Base-by-base conservation (phyloP, 2,888 invertebrate genomes). In the Synanthedon vespiformis region DNA sequence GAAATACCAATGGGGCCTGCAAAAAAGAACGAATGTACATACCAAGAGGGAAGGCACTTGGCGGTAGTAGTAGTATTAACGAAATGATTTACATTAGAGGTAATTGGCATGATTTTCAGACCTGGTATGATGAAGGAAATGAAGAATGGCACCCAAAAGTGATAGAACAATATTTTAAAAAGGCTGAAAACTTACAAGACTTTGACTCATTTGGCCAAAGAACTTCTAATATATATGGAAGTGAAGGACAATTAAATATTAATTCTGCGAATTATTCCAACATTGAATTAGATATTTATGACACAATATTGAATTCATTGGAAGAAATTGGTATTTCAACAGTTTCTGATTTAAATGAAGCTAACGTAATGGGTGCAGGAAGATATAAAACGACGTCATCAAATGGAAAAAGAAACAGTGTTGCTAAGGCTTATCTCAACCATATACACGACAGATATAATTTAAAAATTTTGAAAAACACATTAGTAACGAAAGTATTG, bases 1-100 rank as follows among this genome's bases (percentile, higher is more conserved):
- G 91, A 27, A 89, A 87, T 49, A 89, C 90, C 0, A 93, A 93
- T 69, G 79, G 93, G 63, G 94, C 93, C 89, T 79, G 76, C 48
- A 61, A 67, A 54, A 65, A 71, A 49, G 65, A 69, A 52, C 57
- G 70, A 49, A 70, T 78, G 6, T 61, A 58, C 4, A 90, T 90
- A 90, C 87, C 91, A 5, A 78, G 90, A 54, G 93, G 92, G 0
- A 92, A 90, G 68, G 80, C 89, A 70, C 70, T 91, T 52, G 91
- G 91, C 13, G 91, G 91, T 0, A 75, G 82, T 0, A 89, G 89
- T 22, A 79, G 79, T 4, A 65, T 90, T 1, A 91, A 91, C 65
- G 88, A 73, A 14, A 90, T 90, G 85, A 67, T 90, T 47, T 90
- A 90, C 58, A 68, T 89, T 1, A 84, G 84, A 49, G 91, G 90